These are phyloP conservation scores for Clarias macrocephalus DNA, from an alignment of 2,113 vertebrate genomes.

Conservation along the genomic window DNA sequence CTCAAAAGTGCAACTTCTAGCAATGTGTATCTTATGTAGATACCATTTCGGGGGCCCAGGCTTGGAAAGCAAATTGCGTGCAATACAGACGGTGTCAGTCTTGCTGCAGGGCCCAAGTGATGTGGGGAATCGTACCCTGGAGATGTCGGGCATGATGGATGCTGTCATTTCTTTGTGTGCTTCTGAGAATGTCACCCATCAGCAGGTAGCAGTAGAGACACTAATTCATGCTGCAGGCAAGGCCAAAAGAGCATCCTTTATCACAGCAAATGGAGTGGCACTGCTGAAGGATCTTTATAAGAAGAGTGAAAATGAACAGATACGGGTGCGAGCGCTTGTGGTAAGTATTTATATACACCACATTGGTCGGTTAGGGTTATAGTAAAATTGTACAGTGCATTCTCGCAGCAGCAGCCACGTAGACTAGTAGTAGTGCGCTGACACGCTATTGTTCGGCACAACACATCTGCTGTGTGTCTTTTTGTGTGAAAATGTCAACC, in stretches of 20 bases:
- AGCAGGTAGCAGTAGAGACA: conserved; percentile 93
- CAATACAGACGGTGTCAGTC: conserved; percentile 90
- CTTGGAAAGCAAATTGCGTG: conserved; percentile 81
- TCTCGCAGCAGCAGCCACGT: too few species aligned
- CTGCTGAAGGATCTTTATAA: conserved; percentile 98
- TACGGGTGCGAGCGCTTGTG: conserved; percentile 94
- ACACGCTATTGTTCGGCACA: too few species aligned
- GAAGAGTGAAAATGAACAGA: conserved; percentile 88
- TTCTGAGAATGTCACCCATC: conserved; percentile 81
- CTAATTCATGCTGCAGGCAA: conserved; percentile 93
- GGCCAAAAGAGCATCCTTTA: conserved; percentile 94
- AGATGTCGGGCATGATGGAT: conserved; percentile 92
- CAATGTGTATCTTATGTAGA: conserved; percentile 65
- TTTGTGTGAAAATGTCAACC: too few species aligned
- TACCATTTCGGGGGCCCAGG: conserved; percentile 79
- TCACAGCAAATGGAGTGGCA: conserved; percentile 88
- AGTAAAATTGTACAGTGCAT: background rate
- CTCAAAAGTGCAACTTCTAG: background rate
- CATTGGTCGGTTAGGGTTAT: background rate
- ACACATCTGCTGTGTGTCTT: too few species aligned
- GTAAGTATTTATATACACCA: conserved; percentile 68
- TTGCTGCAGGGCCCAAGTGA: conserved; percentile 93
- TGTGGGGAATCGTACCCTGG: conserved; percentile 86
- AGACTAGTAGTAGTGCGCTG: too few species aligned
- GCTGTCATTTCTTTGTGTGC: conserved; percentile 86